A percentile compares a stretch with the other conserved stretches of the same genome.
Conservation (phyloP, 2,888 invertebrate genomes). For the Rhynchonema sp. region DNA sequence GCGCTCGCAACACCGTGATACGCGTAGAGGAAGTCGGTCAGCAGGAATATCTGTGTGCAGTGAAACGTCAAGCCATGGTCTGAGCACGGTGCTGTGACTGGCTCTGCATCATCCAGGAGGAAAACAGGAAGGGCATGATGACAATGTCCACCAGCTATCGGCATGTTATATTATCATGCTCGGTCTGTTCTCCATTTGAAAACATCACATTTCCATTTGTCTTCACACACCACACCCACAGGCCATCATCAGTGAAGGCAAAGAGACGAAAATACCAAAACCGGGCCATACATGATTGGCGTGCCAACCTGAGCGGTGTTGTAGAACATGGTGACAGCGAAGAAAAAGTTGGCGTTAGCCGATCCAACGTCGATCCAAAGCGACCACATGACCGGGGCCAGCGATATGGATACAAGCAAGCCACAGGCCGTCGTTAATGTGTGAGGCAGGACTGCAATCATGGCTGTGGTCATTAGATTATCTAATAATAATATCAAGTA, state of each 20-base stretch:
- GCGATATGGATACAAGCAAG: slow-evolving; percentile 62
- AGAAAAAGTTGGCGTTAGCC: slow-evolving; percentile 96
- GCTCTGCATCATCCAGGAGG: neutral
- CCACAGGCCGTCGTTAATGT: slow-evolving; percentile 77
- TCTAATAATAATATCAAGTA: neutral
- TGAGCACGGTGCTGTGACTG: neutral
- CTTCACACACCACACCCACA: no score
- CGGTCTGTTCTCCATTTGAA: no score
- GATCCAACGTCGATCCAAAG: slow-evolving; percentile 92
- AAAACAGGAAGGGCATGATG: neutral
- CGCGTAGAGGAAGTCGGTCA: slow-evolving; percentile 7
- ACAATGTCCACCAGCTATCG: no score
- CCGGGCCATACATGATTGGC: no score
- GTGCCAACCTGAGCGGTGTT: slow-evolving; percentile 60
- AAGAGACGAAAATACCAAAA: no score
- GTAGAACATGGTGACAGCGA: slow-evolving; percentile 81
- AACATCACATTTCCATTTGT: no score
- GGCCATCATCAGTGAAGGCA: no score
- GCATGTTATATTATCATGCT: no score
- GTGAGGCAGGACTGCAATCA: slow-evolving; percentile 64
- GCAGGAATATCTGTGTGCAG: slow-evolving; percentile 6
- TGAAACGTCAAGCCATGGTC: no score
- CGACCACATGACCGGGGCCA: slow-evolving; percentile 80
- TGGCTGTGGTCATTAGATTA: neutral
- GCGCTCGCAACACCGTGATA: neutral